Base-by-base conservation (phyloP, 2,888 invertebrate species). In the Rutpela maculata region DNA sequence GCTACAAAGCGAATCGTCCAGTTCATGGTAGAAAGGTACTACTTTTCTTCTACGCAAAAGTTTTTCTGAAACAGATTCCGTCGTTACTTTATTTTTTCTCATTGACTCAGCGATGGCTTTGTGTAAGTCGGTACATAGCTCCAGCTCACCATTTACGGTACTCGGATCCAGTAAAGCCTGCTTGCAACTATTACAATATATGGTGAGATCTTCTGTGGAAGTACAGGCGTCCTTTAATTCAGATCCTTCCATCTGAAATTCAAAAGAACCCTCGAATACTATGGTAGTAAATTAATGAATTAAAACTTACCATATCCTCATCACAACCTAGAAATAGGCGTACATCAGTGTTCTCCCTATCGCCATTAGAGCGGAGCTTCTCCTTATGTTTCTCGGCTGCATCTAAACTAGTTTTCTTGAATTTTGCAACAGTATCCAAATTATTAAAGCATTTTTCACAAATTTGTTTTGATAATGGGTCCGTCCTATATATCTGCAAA, bases 401-500 rank as follows among this genome's bases (percentile, higher is more conserved):
- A 77, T 86, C 86, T 60, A 85, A 70, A 57, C 86, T 86, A 57
- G 78, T 85, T 79, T 85, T 88, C 78, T 87, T 87, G 79, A 89
- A 89, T 60, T 83, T 84, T 73, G 83, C 84, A 38, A 88, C 84
- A 26, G 81, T 83, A 69, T 86, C 84, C 19, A 90, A 79, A 71
- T 85, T 88, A 12, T 85, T 84, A 43, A 86, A 86, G 80, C 89
- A 90, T 62, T 84, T 84, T 78, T 88, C 87, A 82, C 90, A 90
- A 67, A 90, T 85, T 76, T 85, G 85, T 83, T 90, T 90, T 55
- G 89, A 88, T 76, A 90, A 80, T 57, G 89, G 89, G 83, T 90
- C 90, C 63, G 87, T 88, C 79, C 89, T 87, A 82, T 89, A 89
- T 75, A 90, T 87, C 90, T 90, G 82, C 57, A 89, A 86, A 66